Conservation (phyloP, 1,140 invertebrate species). For the Sycophaga agraensis region DNA sequence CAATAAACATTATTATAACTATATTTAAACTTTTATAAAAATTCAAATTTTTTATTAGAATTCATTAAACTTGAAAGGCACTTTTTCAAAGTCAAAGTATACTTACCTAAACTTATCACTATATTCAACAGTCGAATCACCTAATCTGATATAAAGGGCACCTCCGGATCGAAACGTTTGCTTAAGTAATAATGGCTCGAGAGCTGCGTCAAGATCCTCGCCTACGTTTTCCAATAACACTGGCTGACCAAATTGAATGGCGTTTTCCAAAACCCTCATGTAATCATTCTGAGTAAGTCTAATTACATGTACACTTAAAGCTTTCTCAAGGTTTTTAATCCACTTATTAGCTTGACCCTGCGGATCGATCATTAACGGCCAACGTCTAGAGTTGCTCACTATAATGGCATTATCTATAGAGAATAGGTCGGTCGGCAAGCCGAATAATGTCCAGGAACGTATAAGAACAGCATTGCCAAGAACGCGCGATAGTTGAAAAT, state of each 20-base stretch:
- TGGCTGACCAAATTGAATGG: constrained; percentile 91
- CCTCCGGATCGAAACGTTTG: constrained; percentile 89
- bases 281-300: constrained; percentile 82
- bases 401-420: constrained; percentile 95
- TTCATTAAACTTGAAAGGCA: no score
- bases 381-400: constrained; percentile 77
- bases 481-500: constrained; percentile 75
- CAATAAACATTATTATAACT: no score
- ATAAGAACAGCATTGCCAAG: constrained; percentile 85
- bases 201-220: constrained; percentile 86
- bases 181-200: constrained; percentile 84
- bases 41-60: no score
- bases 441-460: constrained; percentile 88
- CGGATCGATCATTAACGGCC: constrained; percentile 94
- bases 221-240: constrained; percentile 82
- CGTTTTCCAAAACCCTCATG: constrained; percentile 84
- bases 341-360: constrained; percentile 94
- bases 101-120: constrained; percentile 79
- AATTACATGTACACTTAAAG: constrained; percentile 78
- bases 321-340: constrained; percentile 93
- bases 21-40: no score
- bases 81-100: not conserved
- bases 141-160: constrained; percentile 76
- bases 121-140: constrained; percentile 81
- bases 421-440: constrained; percentile 85